Base-by-base conservation (phyloP, 1,140 invertebrate genomes). In the Glomeris maerens region DNA sequence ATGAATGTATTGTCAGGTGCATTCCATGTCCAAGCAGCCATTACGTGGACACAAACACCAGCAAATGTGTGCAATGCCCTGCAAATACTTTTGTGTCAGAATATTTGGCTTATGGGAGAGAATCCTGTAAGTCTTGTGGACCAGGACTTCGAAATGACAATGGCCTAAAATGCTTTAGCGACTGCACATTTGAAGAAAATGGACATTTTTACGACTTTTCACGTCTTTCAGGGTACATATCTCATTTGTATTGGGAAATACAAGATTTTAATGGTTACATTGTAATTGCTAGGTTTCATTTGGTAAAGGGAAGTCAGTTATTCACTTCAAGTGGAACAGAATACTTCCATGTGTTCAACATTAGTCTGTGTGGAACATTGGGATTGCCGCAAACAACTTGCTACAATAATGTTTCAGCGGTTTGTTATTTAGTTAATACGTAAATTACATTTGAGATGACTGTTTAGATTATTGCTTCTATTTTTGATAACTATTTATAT, bases 291-390 rank as follows among this genome's bases (percentile, higher is more conserved):
- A 74, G 72, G 22, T 57, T 66, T 2, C 62, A 65, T 29, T 60
- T 59, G 49, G 62, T 74, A 31, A 60, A 62, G 38, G 71, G 71
- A 10, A 67, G 62, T 52, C 60, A 60, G 22, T 53, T 74, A 22
- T 78, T 78, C 57, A 74, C 75, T 4, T 67, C 71, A 2, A 73
- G 69, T 55, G 76, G 76, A 13, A 75, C 70, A 17, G 66, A 73
- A 52, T 78, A 76, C 57, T 75, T 64, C 56, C 76, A 78, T 59
- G 59, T 71, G 21, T 78, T 77, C 57, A 77, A 78, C 56, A 64
- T 78, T n/a, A 70, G 67, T 47, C 60, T 78, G 5, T 78, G 76
- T 64, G 70, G 68, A 13, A 55, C 60, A 44, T 2, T 13, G 3
- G 36, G 20, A 5, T 7, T 4, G 27, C 54, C 57, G 13, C 55